phyloP scores from a whole-genome alignment of 2,797 vertebrate genomes.

The Lagocephalus sceleratus region DNA sequence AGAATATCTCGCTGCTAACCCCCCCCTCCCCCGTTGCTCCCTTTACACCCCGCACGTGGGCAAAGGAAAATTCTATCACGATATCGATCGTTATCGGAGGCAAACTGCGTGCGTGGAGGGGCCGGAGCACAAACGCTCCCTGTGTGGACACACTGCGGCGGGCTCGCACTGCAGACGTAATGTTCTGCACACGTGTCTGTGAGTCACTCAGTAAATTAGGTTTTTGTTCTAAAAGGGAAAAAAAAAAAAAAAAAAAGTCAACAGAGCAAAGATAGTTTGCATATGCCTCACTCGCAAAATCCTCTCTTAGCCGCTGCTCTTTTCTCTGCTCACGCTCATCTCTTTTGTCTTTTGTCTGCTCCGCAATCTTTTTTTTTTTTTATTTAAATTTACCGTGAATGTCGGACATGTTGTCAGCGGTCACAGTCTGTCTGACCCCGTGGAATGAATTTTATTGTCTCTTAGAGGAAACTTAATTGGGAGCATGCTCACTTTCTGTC shows the following conservation, averaged over 20 bases:
- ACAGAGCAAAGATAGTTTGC: not conserved
- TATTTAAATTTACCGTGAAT: not conserved
- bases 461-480: no score
- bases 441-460: no score
- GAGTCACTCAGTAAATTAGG: not conserved
- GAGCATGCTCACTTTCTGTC: no score
- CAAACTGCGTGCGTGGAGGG: not conserved
- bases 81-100: not conserved
- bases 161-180: not conserved
- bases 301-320: not conserved
- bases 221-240: not conserved
- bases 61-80: not conserved
- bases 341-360: no score
- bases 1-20: not conserved
- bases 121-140: not conserved
- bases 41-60: not conserved
- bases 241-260: not conserved
- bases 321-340: not conserved
- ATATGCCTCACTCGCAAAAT: slow-evolving; percentile 14
- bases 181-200: not conserved
- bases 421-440: no score
- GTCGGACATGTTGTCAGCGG: no score
- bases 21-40: not conserved
- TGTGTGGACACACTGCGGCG: not conserved
- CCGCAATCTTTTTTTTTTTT: no score